A percentile compares a stretch with the other conserved stretches of the same genome.
These are phyloP conservation scores for Neodiprion fabricii DNA, from an alignment of 1,140 invertebrate species.

Conservation along the genomic window DNA sequence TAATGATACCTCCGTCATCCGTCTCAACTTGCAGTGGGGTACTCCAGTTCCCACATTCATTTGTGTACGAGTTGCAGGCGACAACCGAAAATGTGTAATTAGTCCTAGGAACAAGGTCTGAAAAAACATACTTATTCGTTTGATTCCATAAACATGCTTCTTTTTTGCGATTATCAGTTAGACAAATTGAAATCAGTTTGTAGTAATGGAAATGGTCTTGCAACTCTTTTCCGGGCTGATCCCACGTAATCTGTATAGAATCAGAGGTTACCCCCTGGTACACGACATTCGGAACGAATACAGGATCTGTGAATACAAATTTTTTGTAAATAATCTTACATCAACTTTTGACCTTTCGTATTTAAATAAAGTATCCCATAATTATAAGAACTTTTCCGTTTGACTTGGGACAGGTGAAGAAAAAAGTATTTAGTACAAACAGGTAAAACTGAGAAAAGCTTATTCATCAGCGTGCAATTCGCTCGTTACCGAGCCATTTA, in stretches of 20 bases:
- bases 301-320: constrained; percentile 66
- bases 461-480: too few species aligned
- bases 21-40: constrained; percentile 77
- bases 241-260: constrained; percentile 82
- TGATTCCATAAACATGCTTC: constrained; percentile 70
- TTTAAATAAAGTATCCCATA: too few species aligned
- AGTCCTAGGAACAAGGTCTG: constrained; percentile 76
- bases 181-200: constrained; percentile 65
- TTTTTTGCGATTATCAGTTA: constrained; percentile 65
- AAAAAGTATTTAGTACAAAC: constrained; percentile 18
- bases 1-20: constrained; percentile 71
- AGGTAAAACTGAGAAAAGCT: background rate
- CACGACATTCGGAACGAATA: constrained; percentile 77
- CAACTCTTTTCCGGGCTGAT: constrained; percentile 68
- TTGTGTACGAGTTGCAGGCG: constrained; percentile 80
- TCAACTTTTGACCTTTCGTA: constrained; percentile 11
- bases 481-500: constrained; percentile 28
- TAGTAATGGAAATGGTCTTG: constrained; percentile 79
- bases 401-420: too few species aligned
- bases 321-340: constrained; percentile 14
- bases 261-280: constrained; percentile 79
- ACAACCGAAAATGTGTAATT: constrained; percentile 78
- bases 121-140: constrained; percentile 77
- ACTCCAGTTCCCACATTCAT: constrained; percentile 77
- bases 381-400: too few species aligned